Conservation (phyloP, 30 jellyfish, hydroid and myxozoan genomes). For the Aurelia aurita region DNA sequence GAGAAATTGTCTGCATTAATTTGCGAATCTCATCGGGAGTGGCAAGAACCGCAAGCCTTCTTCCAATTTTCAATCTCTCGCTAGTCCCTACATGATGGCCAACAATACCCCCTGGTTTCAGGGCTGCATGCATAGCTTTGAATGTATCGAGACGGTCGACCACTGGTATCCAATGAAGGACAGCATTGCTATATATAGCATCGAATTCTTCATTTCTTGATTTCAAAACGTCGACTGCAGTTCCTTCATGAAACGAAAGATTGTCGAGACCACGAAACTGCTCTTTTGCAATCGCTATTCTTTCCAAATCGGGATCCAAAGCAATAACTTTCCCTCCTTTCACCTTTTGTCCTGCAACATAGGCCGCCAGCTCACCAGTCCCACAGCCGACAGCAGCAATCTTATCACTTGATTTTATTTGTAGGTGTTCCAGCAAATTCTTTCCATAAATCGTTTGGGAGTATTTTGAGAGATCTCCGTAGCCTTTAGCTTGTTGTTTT, state of each 20-base stretch:
- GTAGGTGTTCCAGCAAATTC: conserved; percentile 17
- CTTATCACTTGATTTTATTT: conserved; percentile 32
- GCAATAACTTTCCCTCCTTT: conserved; percentile 68
- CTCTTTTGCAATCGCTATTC: conserved; percentile 59
- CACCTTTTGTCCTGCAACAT: conserved; percentile 52
- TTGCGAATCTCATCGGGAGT: neutral
- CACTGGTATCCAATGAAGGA: conserved; percentile 80
- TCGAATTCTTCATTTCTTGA: conserved; percentile 43
- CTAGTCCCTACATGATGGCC: neutral
- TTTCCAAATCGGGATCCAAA: conserved; percentile 71
- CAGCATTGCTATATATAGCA: conserved; percentile 52
- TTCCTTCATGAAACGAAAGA: conserved; percentile 47
- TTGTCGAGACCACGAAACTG: conserved; percentile 4
- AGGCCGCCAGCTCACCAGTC: conserved; percentile 74
- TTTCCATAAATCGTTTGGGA: conserved; percentile 61
- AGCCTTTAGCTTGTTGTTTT: conserved; percentile 21
- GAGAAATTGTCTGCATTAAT: neutral
- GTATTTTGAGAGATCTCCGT: conserved; percentile 1
- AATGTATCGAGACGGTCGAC: conserved; percentile 60
- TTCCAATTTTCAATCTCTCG: neutral
- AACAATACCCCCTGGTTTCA: conserved; percentile 69
- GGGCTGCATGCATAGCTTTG: conserved; percentile 29
- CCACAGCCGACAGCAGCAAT: conserved; percentile 84
- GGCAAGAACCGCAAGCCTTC: neutral
- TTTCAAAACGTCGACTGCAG: conserved; percentile 51